Conservation (phyloP, 2,113 vertebrate genomes). For the Euleptes europaea region DNA sequence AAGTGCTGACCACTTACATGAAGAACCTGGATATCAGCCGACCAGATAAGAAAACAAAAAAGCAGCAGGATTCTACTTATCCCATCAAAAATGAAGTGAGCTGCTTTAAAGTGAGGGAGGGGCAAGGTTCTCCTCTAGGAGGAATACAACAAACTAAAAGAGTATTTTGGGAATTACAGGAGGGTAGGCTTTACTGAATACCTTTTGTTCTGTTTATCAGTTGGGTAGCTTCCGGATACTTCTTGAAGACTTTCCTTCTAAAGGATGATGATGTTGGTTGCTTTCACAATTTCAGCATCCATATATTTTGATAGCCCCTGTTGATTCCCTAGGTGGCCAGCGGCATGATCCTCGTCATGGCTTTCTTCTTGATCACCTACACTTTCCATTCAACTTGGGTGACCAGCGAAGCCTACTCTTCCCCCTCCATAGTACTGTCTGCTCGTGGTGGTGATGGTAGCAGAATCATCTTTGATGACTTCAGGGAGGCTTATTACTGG, state of each 20-base stretch:
- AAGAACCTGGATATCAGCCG: conserved; percentile 97
- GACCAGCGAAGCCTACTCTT: conserved; percentile 97
- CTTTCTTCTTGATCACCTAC: conserved; percentile 98
- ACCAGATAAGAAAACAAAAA: conserved; percentile 94
- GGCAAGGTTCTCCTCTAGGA: not conserved
- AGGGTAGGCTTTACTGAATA: not conserved
- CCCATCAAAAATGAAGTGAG: conserved; percentile 96
- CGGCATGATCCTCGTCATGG: conserved; percentile 98
- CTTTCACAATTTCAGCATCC: not conserved
- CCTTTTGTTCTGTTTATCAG: not conserved
- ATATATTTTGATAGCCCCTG: fast-evolving
- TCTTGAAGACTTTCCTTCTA: not conserved
- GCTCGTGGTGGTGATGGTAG: conserved; percentile 94
- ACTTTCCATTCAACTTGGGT: conserved; percentile 99
- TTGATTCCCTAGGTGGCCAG: conserved; percentile 86
- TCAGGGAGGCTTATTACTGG: conserved; percentile 98
- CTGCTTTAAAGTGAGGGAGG: too few relatives aligned
- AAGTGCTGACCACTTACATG: conserved; percentile 97
- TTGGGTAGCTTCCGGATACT: not conserved
- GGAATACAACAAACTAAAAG: not conserved
- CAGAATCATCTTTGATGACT: conserved; percentile 98
- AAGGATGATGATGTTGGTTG: not conserved
- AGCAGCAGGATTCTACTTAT: conserved; percentile 95
- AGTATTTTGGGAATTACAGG: not conserved
- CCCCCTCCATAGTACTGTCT: conserved; percentile 95